Percentiles rank a stretch among this genome's conserved stretches.
Conservation (phyloP, 1,140 invertebrate genomes). For the Musca vetustissima region DNA sequence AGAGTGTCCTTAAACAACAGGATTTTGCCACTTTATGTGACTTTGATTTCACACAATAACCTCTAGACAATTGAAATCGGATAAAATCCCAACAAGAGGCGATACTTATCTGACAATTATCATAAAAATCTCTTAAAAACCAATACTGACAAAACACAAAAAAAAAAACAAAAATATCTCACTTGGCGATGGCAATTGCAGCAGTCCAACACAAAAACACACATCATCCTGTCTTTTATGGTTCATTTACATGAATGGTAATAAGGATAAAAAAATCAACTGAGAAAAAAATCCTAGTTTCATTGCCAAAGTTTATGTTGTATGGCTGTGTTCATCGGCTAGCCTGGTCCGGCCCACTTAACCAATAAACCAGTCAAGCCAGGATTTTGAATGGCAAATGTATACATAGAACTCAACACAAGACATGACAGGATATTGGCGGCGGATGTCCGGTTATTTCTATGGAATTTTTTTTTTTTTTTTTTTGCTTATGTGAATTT, state of each 20-base stretch:
- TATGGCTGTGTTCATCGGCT: not conserved
- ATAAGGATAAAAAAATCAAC: not conserved
- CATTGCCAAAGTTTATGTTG: constrained; percentile 14
- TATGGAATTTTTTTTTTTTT: too few species aligned
- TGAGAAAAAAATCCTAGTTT: not conserved
- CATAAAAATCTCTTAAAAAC: constrained; percentile 19
- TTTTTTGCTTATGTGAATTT: constrained; percentile 18
- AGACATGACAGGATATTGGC: constrained; percentile 29
- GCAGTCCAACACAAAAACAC: too few species aligned
- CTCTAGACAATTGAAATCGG: too few species aligned
- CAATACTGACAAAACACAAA: not conserved
- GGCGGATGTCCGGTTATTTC: constrained; percentile 30
- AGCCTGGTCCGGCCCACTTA: constrained; percentile 25
- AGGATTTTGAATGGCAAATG: constrained; percentile 1
- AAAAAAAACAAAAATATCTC: not conserved
- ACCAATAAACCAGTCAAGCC: constrained; percentile 19
- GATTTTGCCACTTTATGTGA: too few species aligned
- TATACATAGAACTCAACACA: not conserved
- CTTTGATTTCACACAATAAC: too few species aligned
- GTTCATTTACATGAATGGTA: too few species aligned
- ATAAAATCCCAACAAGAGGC: not conserved
- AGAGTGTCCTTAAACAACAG: too few species aligned
- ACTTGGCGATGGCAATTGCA: too few species aligned
- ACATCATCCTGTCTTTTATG: too few species aligned
- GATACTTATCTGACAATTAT: constrained; percentile 15